Base-by-base conservation (phyloP, 2,888 invertebrate species). In the Erannis defoliaria region DNA sequence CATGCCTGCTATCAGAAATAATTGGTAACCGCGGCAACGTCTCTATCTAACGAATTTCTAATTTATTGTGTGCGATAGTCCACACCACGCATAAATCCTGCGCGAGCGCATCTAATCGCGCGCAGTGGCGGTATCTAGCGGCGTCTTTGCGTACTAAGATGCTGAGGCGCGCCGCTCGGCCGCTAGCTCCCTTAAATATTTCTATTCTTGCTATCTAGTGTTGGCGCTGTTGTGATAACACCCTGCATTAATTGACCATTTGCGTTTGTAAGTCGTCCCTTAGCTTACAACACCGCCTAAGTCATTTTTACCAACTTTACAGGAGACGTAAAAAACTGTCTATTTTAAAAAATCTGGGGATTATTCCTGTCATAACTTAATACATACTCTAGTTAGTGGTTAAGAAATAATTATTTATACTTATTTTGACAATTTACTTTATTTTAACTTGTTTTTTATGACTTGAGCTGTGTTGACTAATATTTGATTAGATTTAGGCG, bases 1-100 rank as follows among this genome's bases (percentile, higher is more conserved):
- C 67, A n/a, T 59, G 40, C 49, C 55, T 4, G 48, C 40, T 57
- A 64, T 66, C 66, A 80, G 77, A 80, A 89, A 90, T 92, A 92
- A 92, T 92, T 92, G 91, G 89, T 86, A 84, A 85, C 79, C 81
- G 66, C 62, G 66, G 70, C 76, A 72, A 88, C 88, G 86, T 86
- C 90, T 91, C 84, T 92, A 92, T 93, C 92, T 92, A 90, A 89
- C 90, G 86, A 91, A 92, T 90, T 90, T 90, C 90, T 90, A 93
- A 93, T 93, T 91, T 92, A 93, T 88, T 79, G 88, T 82, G 79
- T 76, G 82, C 85, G 90, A 91, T 91, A 90, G 79, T 73, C 71
- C 80, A 75, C 81, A 76, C 77, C 78, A 80, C 50, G 88, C 86
- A 80, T 90, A 91, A 91, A 91, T 91, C 83, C 78, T 85, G 84